A percentile compares a stretch with the other conserved stretches of the same genome.
Conservation (phyloP, 1,140 invertebrate genomes). For the Berghia stephanieae region DNA sequence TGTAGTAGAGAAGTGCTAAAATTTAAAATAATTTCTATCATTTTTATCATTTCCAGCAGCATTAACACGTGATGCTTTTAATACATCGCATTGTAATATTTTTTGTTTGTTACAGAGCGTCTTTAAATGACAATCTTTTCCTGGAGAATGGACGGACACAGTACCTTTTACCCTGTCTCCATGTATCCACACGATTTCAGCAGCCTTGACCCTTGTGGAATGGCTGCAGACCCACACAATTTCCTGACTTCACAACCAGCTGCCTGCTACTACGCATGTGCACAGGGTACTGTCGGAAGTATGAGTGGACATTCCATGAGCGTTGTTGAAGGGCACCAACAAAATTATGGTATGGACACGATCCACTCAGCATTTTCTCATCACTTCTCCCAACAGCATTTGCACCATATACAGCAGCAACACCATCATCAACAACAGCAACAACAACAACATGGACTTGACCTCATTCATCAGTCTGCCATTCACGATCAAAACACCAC, state of each 20-base stretch:
- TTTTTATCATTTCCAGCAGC: slow-evolving; percentile 4
- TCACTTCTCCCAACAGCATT: neutral
- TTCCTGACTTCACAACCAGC: slow-evolving; percentile 29
- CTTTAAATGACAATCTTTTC: neutral
- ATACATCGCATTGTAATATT: too few species aligned
- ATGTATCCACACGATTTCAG: slow-evolving; percentile 26
- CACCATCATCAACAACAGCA: neutral
- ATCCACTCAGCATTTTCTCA: slow-evolving; percentile 24
- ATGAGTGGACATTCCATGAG: slow-evolving; percentile 61
- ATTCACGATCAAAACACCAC: too few species aligned
- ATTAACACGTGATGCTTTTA: too few species aligned
- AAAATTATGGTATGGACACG: neutral
- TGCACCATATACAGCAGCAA: neutral
- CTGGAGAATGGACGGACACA: slow-evolving; percentile 1
- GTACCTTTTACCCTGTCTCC: slow-evolving; percentile 25
- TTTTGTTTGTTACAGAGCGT: too few species aligned
- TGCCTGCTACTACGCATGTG: slow-evolving; percentile 43
- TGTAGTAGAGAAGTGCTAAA: neutral
- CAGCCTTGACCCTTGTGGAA: neutral
- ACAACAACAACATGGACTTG: slow-evolving; percentile 25
- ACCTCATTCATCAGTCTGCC: neutral
- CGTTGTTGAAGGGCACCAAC: slow-evolving; percentile 51
- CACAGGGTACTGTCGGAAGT: slow-evolving; percentile 32
- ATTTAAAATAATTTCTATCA: neutral
- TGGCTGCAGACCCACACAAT: neutral